Conservation (phyloP, 2,888 invertebrate species). For the Rhimphoctona megacephalus region DNA sequence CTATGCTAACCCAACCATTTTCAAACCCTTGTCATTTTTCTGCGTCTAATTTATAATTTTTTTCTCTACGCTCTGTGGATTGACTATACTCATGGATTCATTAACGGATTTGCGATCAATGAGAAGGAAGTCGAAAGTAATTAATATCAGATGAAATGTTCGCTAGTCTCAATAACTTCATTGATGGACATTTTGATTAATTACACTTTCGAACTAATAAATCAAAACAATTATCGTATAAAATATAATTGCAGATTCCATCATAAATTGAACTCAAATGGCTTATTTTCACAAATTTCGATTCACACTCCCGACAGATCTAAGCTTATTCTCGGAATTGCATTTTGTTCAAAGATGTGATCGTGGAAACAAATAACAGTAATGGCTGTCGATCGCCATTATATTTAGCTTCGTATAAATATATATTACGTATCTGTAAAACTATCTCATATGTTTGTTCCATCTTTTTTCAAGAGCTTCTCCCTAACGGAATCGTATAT, state of each 20-base stretch:
- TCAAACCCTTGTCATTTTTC: neutral
- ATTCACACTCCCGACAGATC: neutral
- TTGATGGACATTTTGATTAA: neutral
- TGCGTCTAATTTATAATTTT: neutral
- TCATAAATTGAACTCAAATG: neutral
- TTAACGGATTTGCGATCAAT: conserved; percentile 3
- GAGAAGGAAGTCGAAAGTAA: conserved; percentile 12
- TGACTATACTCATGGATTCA: neutral
- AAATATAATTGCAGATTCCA: neutral
- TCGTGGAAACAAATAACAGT: conserved; percentile 50
- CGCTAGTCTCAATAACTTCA: neutral
- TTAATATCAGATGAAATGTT: neutral
- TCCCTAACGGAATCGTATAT: conserved; percentile 20
- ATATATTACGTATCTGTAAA: neutral
- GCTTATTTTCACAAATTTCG: neutral
- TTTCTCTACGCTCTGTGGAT: neutral
- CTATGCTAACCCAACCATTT: neutral
- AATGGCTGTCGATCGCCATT: conserved; percentile 54
- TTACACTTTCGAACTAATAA: conserved; percentile 6
- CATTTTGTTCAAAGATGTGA: conserved; percentile 54
- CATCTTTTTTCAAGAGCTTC: conserved; percentile 20
- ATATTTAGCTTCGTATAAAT: conserved; percentile 14
- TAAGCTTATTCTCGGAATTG: conserved; percentile 21
- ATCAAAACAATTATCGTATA: neutral
- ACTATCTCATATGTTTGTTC: conserved; percentile 2